Evolutionary conservation across 2,797 vertebrate genomes (phyloP), one percentile per base, ranked within the genome.

Genomic region (Xenentodon cancila): DNA sequence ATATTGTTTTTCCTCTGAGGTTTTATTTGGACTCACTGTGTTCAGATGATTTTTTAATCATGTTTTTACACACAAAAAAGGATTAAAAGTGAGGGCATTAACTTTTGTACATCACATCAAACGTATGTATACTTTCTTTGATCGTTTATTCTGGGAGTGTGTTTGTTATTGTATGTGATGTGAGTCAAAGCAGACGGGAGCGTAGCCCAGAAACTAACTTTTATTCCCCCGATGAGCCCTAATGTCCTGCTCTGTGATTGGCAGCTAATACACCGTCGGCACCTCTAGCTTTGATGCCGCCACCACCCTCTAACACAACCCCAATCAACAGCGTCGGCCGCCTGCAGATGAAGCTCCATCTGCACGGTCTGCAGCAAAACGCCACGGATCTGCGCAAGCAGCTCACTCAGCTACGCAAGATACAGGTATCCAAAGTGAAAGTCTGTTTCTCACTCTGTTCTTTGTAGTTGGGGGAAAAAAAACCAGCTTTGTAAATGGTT

Each of bases 271-370:
- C 95, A 9, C 95, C 94, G 0, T 95, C 93, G 1, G 94, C 94
- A 46, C 94, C 95, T 4, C 91, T 94, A 73, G 96, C 94, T 69
- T 94, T 96, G 53, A 94, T 94, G 93, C 96, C 95, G 0, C 93
- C 95, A 22, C 96, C 95, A 0, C 95, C 94, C 0, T 92, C 94
- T 0, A 90, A 90, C 51, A 79, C 68, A 71, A 84, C 89, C 79
- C 96, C 93, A 74, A 83, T 94, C 84, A 94, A 94, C 3, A 91
- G 94, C 9, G 77, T 95, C 69, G 92, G 89, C 59, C 95, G 95
- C 46, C 78, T 97, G 81, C 95, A 98, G 91, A 97, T 99, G 96
- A 95, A 97, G 90, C 94, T 97, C 66, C 95, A 98, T 78, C 93
- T 99, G 72, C 95, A 97, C 0, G 96, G 95, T 81, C 92, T 99